phyloP scores from a whole-genome alignment of 1,140 invertebrate species.

The Semibalanus balanoides region DNA sequence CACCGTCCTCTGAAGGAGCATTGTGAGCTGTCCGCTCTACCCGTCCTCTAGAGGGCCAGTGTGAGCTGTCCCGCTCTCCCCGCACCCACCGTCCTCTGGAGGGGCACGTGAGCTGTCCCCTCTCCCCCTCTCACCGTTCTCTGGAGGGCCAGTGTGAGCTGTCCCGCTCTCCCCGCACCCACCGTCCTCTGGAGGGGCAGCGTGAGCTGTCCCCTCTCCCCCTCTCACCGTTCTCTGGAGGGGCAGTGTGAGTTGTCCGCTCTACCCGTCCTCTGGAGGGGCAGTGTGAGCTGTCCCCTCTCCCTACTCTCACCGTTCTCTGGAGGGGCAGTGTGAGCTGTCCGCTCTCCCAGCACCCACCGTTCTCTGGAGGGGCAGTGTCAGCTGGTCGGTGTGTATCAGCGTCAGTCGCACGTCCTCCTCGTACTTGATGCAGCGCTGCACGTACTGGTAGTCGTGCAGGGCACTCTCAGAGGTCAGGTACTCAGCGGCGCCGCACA shows the following conservation, averaged over 20 bases:
- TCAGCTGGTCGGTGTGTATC: constrained; percentile 47
- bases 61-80: too few species aligned
- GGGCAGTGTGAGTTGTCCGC: background rate
- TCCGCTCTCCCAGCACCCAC: constrained; percentile 34
- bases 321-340: background rate
- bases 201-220: background rate
- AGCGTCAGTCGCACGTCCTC: constrained; percentile 67
- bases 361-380: constrained; percentile 49
- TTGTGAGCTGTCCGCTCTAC: too few species aligned
- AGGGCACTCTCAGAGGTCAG: constrained; percentile 40
- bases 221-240: too few species aligned
- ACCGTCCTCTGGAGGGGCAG: too few species aligned
- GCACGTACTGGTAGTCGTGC: constrained; percentile 82
- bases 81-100: too few species aligned
- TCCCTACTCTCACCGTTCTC: too few species aligned
- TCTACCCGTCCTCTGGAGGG: background rate
- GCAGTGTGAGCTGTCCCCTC: background rate
- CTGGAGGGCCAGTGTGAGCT: too few species aligned
- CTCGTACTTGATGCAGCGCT: constrained; percentile 84
- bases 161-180: too few species aligned
- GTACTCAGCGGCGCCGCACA: constrained; percentile 68
- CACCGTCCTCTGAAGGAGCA: too few species aligned
- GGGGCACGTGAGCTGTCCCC: too few species aligned
- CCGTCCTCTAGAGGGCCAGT: too few species aligned
- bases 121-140: too few species aligned